Evolutionary conservation across 1,140 invertebrate species (phyloP), one percentile per base, ranked within the genome.

Genomic region (Sinonovacula constricta): DNA sequence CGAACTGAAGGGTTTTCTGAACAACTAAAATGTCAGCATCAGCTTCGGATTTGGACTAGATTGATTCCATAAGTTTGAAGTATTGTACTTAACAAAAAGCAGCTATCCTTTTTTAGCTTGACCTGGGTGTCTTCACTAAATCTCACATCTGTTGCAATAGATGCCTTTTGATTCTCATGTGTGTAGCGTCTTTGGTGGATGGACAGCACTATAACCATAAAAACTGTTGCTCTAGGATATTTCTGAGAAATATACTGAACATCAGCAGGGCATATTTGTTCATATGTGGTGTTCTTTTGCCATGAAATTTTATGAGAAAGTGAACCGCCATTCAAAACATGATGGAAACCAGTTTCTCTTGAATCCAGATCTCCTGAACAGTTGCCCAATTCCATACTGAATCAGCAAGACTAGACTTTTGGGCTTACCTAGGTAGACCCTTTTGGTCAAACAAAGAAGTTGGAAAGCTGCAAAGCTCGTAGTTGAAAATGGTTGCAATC

Each of bases 281-380:
- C 39, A 18, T 56, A 78, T 33, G 67, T 71, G 24, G 14, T 30
- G 30, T 39, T 51, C n/a, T 51, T 59, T 45, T 57, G 63, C n/a
- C n/a, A n/a, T n/a, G n/a, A 33, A 12, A 70, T 34, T 24, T 66
- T 5, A 68, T 77, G 74, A 24, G 60, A 22, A 10, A 78, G 39
- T 30, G 18, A 57, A 26, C 75, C 75, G 51, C 66, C 67, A 78
- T 71, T 68, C 15, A 79, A n/a, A 10, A 79, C 68, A 56, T 72
- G 57, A 7, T 39, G 22, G 3, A 45, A 24, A 57, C 18, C 62
- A n/a, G n/a, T n/a, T n/a, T n/a, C n/a, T n/a, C n/a, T n/a, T n/a
- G n/a, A n/a, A n/a, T n/a, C n/a, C n/a, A n/a, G n/a, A n/a, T n/a
- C n/a, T n/a, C n/a, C n/a, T n/a, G n/a, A n/a, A n/a, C n/a, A n/a